Evolutionary conservation across 2,797 vertebrate species (phyloP), one percentile per base, ranked within the genome.

Genomic region (Eidolon dupreanum): DNA sequence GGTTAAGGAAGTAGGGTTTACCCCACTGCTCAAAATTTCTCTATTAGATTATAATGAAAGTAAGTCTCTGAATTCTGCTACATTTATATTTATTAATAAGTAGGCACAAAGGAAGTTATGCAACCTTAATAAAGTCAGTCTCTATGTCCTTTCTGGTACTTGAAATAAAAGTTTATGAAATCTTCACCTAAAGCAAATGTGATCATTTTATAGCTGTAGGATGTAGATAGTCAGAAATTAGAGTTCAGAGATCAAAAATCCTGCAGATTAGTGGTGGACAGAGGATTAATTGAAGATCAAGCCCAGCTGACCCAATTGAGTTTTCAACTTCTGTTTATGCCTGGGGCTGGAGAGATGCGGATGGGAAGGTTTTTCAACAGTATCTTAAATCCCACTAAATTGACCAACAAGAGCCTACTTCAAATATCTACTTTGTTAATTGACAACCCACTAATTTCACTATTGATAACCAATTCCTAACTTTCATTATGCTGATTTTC

Each of bases 371-470:
- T 10, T 77, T 78, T 84, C 71, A 53, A 57, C 12, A 26, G 13
- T 31, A 84, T 22, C 28, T 66, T 53, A 36, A 73, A 8, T 85
- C 17, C 61, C 36, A 43, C 24, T 81, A 81, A 82, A 20, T 65
- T 71, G 26, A 70, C 24, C 36, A 55, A 28, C 28, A 7, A 93
- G 5, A 77, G 24, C 6, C 41, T 49, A 19, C 26, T 86, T 70
- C n/a, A 90, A 55, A 82, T 89, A 57, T 38, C 20, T 86, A 3
- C 33, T 86, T 83, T 36, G 13, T 55, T 82, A 70, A 55, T 70
- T 93, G 73, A 79, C n/a, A 86, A 55, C n/a, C 66, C 55, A 73
- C 43, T 61, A 49, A 93, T 70, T 86, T 88, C 22, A 38, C 28
- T 68, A 86, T 22, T n/a, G 6, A 90, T 38, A 89, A 41, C n/a